Conservation (phyloP, 2,888 invertebrate genomes). For the Eristalis arbustorum region DNA sequence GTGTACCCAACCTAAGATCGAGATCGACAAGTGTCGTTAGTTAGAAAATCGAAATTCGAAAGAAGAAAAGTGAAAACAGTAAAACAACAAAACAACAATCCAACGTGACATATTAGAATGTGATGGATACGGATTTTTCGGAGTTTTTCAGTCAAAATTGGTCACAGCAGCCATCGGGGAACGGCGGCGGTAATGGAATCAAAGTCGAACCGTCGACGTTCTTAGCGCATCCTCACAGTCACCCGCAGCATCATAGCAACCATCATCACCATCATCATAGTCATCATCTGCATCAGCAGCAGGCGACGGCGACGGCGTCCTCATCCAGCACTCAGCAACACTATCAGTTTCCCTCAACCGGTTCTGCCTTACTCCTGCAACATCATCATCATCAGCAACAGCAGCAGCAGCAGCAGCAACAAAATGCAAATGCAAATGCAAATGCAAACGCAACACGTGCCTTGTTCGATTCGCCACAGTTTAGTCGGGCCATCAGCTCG, state of each 20-base stretch:
- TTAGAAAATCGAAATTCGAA: constrained; percentile 16
- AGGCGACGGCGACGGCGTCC: background rate
- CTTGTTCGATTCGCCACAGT: constrained; percentile 72
- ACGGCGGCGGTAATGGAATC: constrained; percentile 66
- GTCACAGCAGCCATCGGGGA: constrained; percentile 58
- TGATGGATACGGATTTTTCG: constrained; percentile 74
- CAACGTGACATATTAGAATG: constrained; percentile 56
- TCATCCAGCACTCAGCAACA: constrained; percentile 13
- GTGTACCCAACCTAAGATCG: constrained; percentile 71
- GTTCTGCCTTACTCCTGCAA: constrained; percentile 60
- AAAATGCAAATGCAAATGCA: background rate
- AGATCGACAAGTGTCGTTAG: background rate
- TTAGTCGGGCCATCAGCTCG: constrained; percentile 63
- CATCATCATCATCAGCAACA: constrained; percentile 62
- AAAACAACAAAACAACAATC: no score
- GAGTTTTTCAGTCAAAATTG: constrained; percentile 74
- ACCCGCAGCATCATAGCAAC: constrained; percentile 27
- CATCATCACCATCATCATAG: constrained; percentile 23
- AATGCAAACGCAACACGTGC: constrained; percentile 64
- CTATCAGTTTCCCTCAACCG: constrained; percentile 50
- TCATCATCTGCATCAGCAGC: constrained; percentile 42
- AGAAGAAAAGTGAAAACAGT: constrained; percentile 33
- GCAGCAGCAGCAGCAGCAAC: constrained; percentile 59
- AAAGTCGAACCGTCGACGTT: constrained; percentile 71
- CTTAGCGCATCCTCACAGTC: constrained; percentile 35